Evolutionary conservation across 2,113 vertebrate genomes (phyloP).

Genomic region (Fukomys damarensis): DNA sequence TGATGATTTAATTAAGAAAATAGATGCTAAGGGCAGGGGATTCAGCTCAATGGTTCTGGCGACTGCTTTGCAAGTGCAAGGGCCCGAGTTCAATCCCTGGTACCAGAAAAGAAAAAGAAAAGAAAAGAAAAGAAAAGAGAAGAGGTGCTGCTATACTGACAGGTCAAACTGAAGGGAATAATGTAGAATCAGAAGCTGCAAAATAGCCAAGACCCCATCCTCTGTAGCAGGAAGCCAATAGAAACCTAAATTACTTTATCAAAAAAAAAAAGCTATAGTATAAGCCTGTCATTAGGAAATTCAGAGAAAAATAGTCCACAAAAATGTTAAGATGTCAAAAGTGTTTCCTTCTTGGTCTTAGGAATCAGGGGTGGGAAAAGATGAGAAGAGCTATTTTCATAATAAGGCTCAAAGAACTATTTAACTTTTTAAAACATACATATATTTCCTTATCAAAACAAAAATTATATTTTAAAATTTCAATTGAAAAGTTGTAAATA

Average conservation of each 20-base stretch:
- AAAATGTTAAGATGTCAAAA: background rate
- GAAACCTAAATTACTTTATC: background rate
- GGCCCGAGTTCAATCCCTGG: too few species aligned
- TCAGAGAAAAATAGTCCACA: background rate
- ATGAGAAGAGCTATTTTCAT: background rate
- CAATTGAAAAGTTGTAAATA: background rate
- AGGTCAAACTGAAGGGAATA: background rate
- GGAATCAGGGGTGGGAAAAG: background rate
- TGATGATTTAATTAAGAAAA: background rate
- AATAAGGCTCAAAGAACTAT: background rate
- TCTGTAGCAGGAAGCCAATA: background rate
- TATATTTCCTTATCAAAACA: background rate
- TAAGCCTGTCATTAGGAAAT: background rate
- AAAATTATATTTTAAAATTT: background rate
- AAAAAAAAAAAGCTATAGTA: background rate
- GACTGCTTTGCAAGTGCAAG: too few species aligned
- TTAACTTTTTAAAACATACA: slow-evolving; percentile 7
- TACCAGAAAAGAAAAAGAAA: too few species aligned
- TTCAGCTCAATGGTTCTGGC: too few species aligned
- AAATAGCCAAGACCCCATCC: background rate
- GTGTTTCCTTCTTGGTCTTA: background rate
- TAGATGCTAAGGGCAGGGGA: background rate
- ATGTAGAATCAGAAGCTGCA: background rate
- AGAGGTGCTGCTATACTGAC: too few species aligned
- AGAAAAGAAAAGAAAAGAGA: too few species aligned